Evolutionary conservation across 2,888 invertebrate species (phyloP).

Genomic region (Silvanus unidentatus): DNA sequence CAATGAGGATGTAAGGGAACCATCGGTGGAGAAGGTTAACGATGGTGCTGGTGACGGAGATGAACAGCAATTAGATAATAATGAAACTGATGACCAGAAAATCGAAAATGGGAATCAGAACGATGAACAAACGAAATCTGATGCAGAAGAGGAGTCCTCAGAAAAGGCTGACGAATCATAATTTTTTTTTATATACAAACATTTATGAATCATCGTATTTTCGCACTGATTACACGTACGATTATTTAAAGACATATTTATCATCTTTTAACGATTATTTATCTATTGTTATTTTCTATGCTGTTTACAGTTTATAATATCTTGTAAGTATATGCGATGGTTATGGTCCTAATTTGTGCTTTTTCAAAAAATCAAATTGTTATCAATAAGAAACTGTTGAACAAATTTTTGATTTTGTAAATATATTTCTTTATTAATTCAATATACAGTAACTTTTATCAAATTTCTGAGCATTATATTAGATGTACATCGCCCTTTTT

Average conservation of each 20-base stretch:
- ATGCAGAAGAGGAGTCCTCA: background rate
- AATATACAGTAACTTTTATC: too few relatives aligned
- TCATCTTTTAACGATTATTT: background rate
- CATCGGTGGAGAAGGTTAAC: background rate
- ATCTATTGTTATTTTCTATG: background rate
- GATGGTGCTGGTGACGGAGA: background rate
- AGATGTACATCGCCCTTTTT: slow-evolving; percentile 70
- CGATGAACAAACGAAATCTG: background rate
- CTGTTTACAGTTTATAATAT: background rate
- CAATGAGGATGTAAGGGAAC: background rate
- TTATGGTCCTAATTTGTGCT: slow-evolving; percentile 4
- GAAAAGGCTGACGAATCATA: slow-evolving; percentile 3
- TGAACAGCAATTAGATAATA: background rate
- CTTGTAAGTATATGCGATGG: background rate
- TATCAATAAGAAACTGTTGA: too few relatives aligned
- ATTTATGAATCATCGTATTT: background rate
- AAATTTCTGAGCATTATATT: slow-evolving; percentile 42
- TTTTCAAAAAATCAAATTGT: too few relatives aligned
- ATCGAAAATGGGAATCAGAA: slow-evolving; percentile 5
- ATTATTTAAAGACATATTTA: background rate
- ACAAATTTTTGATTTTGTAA: too few relatives aligned
- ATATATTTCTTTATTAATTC: too few relatives aligned
- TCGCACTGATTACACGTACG: background rate
- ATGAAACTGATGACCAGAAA: slow-evolving; percentile 6
- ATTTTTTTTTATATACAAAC: background rate